phyloP scores from a whole-genome alignment of 1,140 invertebrate genomes.

The Vollenhovia emeryi region DNA sequence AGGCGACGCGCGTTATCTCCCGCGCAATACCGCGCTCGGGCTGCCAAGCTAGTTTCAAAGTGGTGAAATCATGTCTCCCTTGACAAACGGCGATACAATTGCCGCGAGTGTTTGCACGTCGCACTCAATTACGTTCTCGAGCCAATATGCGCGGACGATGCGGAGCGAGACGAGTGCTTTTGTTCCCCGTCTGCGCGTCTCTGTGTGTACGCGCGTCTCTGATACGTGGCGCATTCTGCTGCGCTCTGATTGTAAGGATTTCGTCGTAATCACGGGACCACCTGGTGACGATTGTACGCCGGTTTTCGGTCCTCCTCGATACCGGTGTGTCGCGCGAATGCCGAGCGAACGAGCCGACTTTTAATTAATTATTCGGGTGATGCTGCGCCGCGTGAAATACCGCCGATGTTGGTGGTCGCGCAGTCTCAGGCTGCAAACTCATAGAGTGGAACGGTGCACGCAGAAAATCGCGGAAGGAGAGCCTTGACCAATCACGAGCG shows the following conservation, averaged over 20 bases:
- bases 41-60: background rate
- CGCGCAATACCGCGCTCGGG: background rate
- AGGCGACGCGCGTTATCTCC: background rate
- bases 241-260: slow-evolving; percentile 18
- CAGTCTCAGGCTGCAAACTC: no score
- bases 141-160: slow-evolving; percentile 27
- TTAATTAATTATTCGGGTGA: slow-evolving; percentile 72
- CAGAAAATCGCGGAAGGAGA: no score
- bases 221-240: background rate
- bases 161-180: background rate
- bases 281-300: slow-evolving; percentile 45
- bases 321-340: background rate
- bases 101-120: slow-evolving; percentile 37
- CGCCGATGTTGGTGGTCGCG: background rate
- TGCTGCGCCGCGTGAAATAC: slow-evolving; percentile 2
- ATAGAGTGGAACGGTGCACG: no score
- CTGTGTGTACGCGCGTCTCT: background rate
- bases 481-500: no score
- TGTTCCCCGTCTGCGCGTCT: background rate
- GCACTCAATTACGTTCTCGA: slow-evolving; percentile 48
- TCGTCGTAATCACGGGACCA: background rate
- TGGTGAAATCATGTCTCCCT: slow-evolving; percentile 15
- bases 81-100: slow-evolving; percentile 34
- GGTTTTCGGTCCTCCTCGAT: background rate
- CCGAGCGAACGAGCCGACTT: background rate